Conservation (phyloP, 1,140 invertebrate genomes). For the Trichonephila clavata region DNA sequence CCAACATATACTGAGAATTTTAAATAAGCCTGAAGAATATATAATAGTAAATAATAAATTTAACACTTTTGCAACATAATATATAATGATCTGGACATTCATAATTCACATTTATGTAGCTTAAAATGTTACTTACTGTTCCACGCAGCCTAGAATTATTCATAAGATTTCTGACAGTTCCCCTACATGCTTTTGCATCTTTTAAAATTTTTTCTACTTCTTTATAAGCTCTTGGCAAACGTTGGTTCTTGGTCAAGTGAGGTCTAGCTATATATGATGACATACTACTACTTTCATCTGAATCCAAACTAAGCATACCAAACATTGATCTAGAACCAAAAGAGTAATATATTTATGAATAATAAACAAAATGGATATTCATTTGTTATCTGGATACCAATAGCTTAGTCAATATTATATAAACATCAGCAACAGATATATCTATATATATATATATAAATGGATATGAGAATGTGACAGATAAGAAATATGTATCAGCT, state of each 20-base stretch:
- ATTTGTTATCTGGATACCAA: no score
- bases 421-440: no score
- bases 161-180: conserved; percentile 84
- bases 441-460: no score
- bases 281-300: no score
- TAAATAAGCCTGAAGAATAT: not conserved
- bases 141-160: conserved; percentile 46
- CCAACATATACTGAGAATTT: not conserved
- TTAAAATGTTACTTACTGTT: conserved; percentile 7
- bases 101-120: not conserved
- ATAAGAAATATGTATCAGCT: no score
- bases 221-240: conserved; percentile 89
- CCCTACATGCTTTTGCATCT: conserved; percentile 85
- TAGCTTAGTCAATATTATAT: no score
- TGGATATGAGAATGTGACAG: no score
- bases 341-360: no score
- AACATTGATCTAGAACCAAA: no score
- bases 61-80: not conserved
- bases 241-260: conserved; percentile 25
- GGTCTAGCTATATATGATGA: not conserved
- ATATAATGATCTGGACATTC: not conserved
- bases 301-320: no score
- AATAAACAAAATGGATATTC: no score
- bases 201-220: conserved; percentile 86
- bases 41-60: not conserved